Evolutionary conservation across 2,888 invertebrate species (phyloP).

Genomic region (Azorinus chamasolen): DNA sequence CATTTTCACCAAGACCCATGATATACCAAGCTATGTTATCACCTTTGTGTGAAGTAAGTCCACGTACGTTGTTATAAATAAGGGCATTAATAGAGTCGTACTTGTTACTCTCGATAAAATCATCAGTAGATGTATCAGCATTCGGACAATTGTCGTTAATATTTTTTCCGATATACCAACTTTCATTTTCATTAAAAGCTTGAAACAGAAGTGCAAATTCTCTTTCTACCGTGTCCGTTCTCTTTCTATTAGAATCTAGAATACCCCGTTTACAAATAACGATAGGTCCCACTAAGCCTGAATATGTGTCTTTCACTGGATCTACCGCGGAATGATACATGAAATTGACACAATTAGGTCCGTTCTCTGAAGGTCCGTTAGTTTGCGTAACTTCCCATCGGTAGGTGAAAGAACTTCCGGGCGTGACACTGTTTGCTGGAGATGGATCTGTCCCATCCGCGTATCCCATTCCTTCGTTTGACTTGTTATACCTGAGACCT

Average conservation of each 20-base stretch:
- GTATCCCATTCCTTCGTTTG: conserved; percentile 64
- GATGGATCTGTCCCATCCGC: conserved; percentile 19
- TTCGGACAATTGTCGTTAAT: conserved; percentile 64
- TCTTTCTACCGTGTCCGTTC: conserved; percentile 68
- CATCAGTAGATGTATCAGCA: conserved; percentile 36
- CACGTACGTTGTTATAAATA: conserved; percentile 68
- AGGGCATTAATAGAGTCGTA: conserved; percentile 72
- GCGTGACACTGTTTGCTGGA: conserved; percentile 43
- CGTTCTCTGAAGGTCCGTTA: conserved; percentile 68
- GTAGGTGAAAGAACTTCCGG: conserved; percentile 55
- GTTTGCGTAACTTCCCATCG: conserved; percentile 72
- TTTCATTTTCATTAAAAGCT: conserved; percentile 78
- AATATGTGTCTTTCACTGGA: conserved; percentile 67
- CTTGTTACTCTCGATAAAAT: conserved; percentile 69
- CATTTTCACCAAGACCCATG: conserved; percentile 64
- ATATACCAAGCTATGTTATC: conserved; percentile 75
- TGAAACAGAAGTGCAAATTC: conserved; percentile 78
- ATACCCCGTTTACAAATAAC: conserved; percentile 68
- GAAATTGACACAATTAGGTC: conserved; percentile 73
- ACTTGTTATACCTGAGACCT: conserved; percentile 60
- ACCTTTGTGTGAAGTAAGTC: conserved; percentile 58
- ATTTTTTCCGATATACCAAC: conserved; percentile 79
- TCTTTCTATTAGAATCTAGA: conserved; percentile 43
- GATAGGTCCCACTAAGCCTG: conserved; percentile 72
- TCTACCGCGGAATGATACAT: conserved; percentile 78